Base-by-base conservation (phyloP, 2,113 vertebrate genomes). In the Nibea albiflora region DNA sequence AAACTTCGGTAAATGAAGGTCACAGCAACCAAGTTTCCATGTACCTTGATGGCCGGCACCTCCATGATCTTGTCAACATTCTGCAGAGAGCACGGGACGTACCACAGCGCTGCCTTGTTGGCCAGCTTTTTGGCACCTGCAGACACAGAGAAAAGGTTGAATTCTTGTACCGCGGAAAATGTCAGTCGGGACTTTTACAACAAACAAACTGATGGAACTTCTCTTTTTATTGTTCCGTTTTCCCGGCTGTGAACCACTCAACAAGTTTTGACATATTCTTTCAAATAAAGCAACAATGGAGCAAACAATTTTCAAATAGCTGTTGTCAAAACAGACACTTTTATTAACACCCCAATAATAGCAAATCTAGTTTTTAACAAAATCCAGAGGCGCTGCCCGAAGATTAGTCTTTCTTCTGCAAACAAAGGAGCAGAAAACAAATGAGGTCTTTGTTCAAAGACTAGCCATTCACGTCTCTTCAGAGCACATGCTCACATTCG, bases 61-160 rank as follows among this genome's bases (percentile, higher is more conserved):
- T 98, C 96, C 16, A 94, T 85, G 84, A 99, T 94, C 92, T 96
- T 98, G 90, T 97, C 95, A 58, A 98, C 96, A 0, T 98, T 97
- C 91, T 96, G 90, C 86, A 98, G 93, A 5, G 98, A 98, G 76
- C 97, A 93, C 0, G 98, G 97, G 70, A 99, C 98, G 0, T 99
- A 99, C 98, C 98, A 99, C 83, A 99, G 90, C 0, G 96, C 95
- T 0, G 98, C 98, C 85, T 96, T 97, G 90, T 98, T 99, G 5
- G 98, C 96, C 93, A 98, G 78, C 83, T 95, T 97, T 82, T 96
- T 99, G 16, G 91, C 87, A 60, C 98, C 98, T 99, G 85, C 10
- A 78, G 73, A 77, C 88, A 92, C 35, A 83, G 42, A 86, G 44
- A 83, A 66, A 78, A 84, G 56, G 58, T 60, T 85, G 11, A 60